Conservation (phyloP, 1,140 invertebrate species). For the Lordiphosa stackelbergi region DNA sequence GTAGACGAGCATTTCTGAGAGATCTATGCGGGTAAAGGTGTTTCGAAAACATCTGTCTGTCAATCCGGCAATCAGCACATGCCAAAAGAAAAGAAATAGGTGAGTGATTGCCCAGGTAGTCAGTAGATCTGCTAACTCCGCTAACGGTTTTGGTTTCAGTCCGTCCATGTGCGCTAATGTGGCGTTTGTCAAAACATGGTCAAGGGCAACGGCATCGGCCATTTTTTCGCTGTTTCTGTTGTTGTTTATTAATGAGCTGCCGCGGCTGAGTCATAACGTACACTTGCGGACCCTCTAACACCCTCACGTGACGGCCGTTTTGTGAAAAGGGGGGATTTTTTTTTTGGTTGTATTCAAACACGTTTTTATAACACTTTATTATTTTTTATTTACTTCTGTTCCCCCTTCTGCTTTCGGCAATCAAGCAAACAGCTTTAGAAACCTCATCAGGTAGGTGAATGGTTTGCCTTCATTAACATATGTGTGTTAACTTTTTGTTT, state of each 20-base stretch:
- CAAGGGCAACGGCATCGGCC: conserved; percentile 45
- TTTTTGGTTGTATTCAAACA: conserved; percentile 34
- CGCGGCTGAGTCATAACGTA: conserved; percentile 26
- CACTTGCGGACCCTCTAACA: background rate
- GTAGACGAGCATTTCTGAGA: conserved; percentile 10
- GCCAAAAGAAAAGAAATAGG: conserved; percentile 7
- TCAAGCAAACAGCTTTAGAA: conserved; percentile 45
- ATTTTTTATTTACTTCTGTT: conserved; percentile 18
- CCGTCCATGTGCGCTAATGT: conserved; percentile 15
- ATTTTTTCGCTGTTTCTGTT: conserved; percentile 21
- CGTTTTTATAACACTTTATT: conserved; percentile 32
- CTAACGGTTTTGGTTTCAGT: conserved; percentile 12
- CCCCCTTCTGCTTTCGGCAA: conserved; percentile 23
- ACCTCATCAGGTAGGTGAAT: conserved; percentile 39
- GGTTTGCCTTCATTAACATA: conserved; percentile 51
- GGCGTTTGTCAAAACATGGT: conserved; percentile 58
- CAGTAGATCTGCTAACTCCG: conserved; percentile 14
- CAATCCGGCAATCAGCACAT: conserved; percentile 38
- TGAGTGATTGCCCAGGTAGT: conserved; percentile 54
- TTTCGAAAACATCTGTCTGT: conserved; percentile 52
- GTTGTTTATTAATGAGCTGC: conserved; percentile 16
- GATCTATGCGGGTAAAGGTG: conserved; percentile 5
- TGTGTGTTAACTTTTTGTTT: conserved; percentile 35
- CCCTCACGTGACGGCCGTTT: conserved; percentile 41
- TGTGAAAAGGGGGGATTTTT: conserved; percentile 13